Percentiles rank a stretch among this genome's conserved stretches.
Conservation (phyloP, 2,113 vertebrate genomes). For the Ameiurus melas region DNA sequence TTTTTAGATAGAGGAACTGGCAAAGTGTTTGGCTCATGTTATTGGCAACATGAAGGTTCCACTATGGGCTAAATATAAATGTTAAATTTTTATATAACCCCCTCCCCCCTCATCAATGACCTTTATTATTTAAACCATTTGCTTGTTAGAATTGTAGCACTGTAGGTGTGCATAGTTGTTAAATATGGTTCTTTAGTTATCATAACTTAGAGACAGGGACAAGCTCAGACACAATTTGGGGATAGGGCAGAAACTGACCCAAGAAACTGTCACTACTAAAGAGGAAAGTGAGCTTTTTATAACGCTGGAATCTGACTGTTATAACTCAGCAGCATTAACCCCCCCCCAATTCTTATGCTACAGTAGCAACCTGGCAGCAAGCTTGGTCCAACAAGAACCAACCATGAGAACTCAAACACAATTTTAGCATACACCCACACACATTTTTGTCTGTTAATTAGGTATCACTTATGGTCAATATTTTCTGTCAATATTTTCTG, state of each 20-base stretch:
- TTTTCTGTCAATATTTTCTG: constrained; percentile 12
- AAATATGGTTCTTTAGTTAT: neutral
- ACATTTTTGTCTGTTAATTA: constrained; percentile 14
- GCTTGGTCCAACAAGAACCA: constrained; percentile 12
- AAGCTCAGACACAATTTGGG: constrained; percentile 30
- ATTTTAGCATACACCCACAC: constrained; percentile 19
- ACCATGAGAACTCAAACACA: constrained; percentile 21
- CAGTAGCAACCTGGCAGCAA: constrained; percentile 15
- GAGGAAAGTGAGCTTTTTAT: neutral
- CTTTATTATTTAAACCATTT: neutral
- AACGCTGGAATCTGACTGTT: neutral
- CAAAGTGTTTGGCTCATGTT: neutral
- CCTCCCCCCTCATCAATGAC: too few species aligned
- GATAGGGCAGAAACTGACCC: neutral
- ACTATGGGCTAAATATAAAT: neutral
- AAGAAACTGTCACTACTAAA: neutral
- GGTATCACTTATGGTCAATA: neutral
- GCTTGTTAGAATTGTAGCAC: neutral
- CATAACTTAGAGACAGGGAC: neutral
- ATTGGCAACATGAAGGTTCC: neutral
- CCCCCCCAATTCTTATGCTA: neutral
- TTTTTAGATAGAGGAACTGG: constrained; percentile 4
- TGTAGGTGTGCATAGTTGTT: neutral
- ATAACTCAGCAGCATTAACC: neutral
- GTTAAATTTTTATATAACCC: neutral